Conservation (phyloP, 37 sponge, comb jelly and placozoan genomes). For the Petrosia ficiformis region DNA sequence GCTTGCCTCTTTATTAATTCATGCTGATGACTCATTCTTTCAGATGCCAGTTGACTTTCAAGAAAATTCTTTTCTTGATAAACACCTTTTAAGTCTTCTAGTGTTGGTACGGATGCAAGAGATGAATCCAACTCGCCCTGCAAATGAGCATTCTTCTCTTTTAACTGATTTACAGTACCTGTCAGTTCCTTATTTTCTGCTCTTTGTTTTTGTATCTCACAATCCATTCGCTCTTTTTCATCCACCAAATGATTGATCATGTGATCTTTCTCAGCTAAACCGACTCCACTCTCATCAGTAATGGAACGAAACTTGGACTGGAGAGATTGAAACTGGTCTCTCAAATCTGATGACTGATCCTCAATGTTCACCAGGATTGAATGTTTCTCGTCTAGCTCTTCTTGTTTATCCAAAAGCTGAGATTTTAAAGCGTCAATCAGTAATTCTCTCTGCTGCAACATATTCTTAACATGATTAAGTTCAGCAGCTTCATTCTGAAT, state of each 20-base stretch:
- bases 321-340: conserved; percentile 18
- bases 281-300: conserved; percentile 27
- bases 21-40: conserved; percentile 42
- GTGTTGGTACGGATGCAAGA: background rate
- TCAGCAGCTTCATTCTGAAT: background rate
- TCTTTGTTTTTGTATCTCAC: conserved; percentile 19
- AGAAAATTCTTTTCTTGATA: conserved; percentile 43
- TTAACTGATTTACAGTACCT: conserved; percentile 1
- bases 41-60: conserved; percentile 46
- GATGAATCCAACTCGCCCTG: conserved; percentile 57
- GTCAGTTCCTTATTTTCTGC: conserved; percentile 20
- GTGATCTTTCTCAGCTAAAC: conserved; percentile 39
- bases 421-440: conserved; percentile 12
- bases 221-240: background rate
- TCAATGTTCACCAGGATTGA: conserved; percentile 6
- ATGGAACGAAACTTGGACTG: conserved; percentile 25
- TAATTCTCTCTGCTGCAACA: background rate
- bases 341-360: conserved; percentile 35
- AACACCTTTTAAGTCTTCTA: conserved; percentile 39
- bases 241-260: conserved; percentile 9
- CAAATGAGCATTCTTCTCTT: conserved; percentile 53
- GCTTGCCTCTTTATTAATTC: conserved; percentile 44
- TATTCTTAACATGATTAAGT: conserved; percentile 2
- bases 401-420: conserved; percentile 33
- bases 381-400: conserved; percentile 25